phyloP scores from a whole-genome alignment of 2,888 invertebrate species.

The Patella depressa region DNA sequence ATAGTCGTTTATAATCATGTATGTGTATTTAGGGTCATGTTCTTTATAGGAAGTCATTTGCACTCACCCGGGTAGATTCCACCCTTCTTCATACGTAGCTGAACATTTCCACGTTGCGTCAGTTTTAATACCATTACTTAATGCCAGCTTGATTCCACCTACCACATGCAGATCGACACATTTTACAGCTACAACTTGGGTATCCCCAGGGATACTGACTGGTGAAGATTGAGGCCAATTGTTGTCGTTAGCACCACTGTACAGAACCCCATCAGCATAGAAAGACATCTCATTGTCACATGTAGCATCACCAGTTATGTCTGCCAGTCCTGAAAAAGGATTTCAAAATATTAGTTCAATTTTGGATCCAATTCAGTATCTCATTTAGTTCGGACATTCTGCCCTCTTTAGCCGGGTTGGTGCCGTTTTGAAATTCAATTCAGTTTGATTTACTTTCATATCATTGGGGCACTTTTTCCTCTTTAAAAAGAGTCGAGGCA shows the following conservation, averaged over 20 bases:
- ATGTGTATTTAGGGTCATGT: too few species aligned
- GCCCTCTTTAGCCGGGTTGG: too few species aligned
- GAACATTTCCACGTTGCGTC: neutral
- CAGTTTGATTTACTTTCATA: too few species aligned
- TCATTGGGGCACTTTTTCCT: too few species aligned
- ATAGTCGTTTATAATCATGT: too few species aligned
- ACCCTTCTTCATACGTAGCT: neutral
- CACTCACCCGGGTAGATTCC: neutral
- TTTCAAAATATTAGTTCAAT: too few species aligned
- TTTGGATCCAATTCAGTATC: too few species aligned
- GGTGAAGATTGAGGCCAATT: neutral
- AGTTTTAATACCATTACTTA: constrained; percentile 2
- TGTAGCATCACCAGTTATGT: neutral
- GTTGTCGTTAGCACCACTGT: neutral
- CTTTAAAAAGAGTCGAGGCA: too few species aligned
- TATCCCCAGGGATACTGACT: neutral
- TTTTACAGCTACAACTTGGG: neutral
- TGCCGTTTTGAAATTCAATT: too few species aligned
- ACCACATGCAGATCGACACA: neutral
- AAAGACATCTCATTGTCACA: neutral
- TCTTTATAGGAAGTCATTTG: too few species aligned
- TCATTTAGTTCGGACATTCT: too few species aligned
- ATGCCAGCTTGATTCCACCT: neutral
- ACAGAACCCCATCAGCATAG: constrained; percentile 1
- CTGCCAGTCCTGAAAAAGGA: neutral